These are phyloP conservation scores for Geotrupes spiniger DNA, from an alignment of 2,888 invertebrate species.

Conservation along the genomic window DNA sequence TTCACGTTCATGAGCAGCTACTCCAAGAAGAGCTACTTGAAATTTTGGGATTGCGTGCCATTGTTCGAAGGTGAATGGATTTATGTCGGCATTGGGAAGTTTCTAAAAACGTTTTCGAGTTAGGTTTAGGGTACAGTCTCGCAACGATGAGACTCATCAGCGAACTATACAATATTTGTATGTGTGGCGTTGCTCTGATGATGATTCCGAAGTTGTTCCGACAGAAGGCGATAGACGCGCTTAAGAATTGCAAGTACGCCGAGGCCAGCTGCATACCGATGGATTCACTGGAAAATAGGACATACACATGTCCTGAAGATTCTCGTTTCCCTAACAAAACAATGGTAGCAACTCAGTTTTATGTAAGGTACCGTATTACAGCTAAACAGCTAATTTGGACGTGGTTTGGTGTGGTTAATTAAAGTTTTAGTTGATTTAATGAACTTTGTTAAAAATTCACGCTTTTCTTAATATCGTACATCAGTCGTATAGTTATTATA, in stretches of 20 bases:
- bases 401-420: too few species aligned
- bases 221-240: neutral
- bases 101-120: neutral
- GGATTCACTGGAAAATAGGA: constrained; percentile 1
- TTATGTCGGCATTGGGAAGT: neutral
- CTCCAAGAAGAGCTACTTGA: constrained; percentile 4
- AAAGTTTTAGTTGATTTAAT: too few species aligned
- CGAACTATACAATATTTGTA: constrained; percentile 5
- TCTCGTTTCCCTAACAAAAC: neutral
- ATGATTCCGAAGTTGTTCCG: constrained; percentile 3
- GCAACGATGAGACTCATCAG: constrained; percentile 5
- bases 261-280: constrained; percentile 5
- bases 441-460: too few species aligned
- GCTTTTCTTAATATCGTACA: too few species aligned
- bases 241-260: neutral
- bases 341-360: constrained; percentile 5
- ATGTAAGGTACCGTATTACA: constrained; percentile 1
- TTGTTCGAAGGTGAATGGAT: constrained; percentile 7
- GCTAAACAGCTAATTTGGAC: too few species aligned
- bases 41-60: constrained; percentile 9
- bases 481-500: too few species aligned
- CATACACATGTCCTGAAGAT: neutral
- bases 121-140: constrained; percentile 17
- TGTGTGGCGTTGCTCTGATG: constrained; percentile 1
- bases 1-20: constrained; percentile 11